A percentile compares a stretch with the other conserved stretches of the same genome.
Evolutionary conservation across 37 sponge, comb jelly and placozoan genomes (phyloP).

Genomic region (Tethya wilhelma): DNA sequence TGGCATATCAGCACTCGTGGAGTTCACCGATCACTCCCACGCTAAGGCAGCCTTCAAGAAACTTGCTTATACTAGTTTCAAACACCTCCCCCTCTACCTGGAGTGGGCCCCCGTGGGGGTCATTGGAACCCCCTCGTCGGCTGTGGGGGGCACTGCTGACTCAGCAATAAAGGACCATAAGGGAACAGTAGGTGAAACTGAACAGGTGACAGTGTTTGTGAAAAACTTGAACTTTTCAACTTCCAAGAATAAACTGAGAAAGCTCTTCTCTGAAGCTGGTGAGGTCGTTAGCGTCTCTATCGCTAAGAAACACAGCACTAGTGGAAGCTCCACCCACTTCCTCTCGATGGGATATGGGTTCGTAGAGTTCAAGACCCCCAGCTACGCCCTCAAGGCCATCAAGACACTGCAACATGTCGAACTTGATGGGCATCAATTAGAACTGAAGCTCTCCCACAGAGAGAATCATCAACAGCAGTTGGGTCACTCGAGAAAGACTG

Average conservation of each 20-base stretch:
- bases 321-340: constrained; percentile 52
- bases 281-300: constrained; percentile 23
- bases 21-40: constrained; percentile 68
- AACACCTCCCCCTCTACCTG: constrained; percentile 90
- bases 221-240: constrained; percentile 96
- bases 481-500: constrained; percentile 1
- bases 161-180: constrained; percentile 13
- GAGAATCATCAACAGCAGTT: neutral
- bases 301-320: constrained; percentile 71
- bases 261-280: constrained; percentile 59
- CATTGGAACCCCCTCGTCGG: neutral
- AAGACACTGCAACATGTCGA: constrained; percentile 71
- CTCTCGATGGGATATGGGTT: constrained; percentile 98
- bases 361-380: constrained; percentile 69
- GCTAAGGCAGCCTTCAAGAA: constrained; percentile 85
- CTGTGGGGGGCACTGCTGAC: neutral
- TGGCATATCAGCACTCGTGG: constrained; percentile 93
- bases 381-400: constrained; percentile 77
- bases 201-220: constrained; percentile 78
- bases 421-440: constrained; percentile 88
- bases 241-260: constrained; percentile 58
- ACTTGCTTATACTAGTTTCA: constrained; percentile 90
- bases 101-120: constrained; percentile 95
- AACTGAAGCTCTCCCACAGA: constrained; percentile 78
- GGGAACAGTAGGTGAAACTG: neutral